A percentile compares a stretch with the other conserved stretches of the same genome.
Conservation (phyloP, 2,888 invertebrate species). For the Philonicus albiceps region DNA sequence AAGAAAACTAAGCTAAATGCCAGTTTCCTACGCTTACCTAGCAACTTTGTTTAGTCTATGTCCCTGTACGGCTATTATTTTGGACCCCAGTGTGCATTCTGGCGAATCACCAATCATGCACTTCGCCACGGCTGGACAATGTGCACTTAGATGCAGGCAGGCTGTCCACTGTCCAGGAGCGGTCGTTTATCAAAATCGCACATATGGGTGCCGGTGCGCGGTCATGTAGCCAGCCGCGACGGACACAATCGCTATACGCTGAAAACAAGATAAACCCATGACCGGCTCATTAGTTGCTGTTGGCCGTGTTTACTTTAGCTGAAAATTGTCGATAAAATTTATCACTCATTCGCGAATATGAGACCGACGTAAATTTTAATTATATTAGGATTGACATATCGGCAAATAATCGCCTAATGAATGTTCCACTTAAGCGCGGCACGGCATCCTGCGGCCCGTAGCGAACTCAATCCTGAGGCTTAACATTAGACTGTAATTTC, state of each 20-base stretch:
- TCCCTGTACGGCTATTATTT: background rate
- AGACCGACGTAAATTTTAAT: conserved; percentile 43
- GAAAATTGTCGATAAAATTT: conserved; percentile 39
- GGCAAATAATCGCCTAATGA: conserved; percentile 42
- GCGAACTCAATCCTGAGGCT: background rate
- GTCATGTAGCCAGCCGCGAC: background rate
- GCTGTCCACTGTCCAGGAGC: conserved; percentile 17
- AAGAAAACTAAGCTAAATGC: background rate
- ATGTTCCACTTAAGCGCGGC: conserved; percentile 35
- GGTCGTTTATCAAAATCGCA: conserved; percentile 31
- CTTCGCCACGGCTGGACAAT: background rate
- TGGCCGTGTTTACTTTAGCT: conserved; percentile 13
- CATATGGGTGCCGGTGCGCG: background rate
- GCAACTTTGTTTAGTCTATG: background rate
- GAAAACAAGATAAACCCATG: conserved; percentile 37
- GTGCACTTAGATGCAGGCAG: conserved; percentile 1
- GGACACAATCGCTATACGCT: background rate
- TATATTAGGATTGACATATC: conserved; percentile 47
- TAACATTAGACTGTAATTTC: background rate
- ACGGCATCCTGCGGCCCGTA: background rate
- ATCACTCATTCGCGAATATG: conserved; percentile 30
- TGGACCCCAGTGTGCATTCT: background rate
- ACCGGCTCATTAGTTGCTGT: conserved; percentile 19
- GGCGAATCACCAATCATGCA: background rate
- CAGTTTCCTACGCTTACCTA: background rate